Evolutionary conservation across 2,888 invertebrate species (phyloP).

Genomic region (Sussaba pulchella): DNA sequence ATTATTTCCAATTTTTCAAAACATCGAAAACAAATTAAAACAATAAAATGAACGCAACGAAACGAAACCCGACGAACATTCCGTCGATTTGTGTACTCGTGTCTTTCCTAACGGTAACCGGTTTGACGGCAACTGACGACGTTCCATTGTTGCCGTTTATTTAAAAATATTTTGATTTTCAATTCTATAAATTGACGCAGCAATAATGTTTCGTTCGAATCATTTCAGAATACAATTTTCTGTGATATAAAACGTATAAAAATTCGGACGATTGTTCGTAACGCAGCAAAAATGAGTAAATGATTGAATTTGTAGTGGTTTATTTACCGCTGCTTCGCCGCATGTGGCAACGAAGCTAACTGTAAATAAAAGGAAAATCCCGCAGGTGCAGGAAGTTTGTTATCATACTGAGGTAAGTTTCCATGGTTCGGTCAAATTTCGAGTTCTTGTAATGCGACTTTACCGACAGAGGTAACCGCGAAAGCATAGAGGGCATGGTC

Average conservation of each 20-base stretch:
- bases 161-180: too few relatives aligned
- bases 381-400: not conserved
- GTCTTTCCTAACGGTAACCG: slow-evolving; percentile 42
- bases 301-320: slow-evolving; percentile 1
- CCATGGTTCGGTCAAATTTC: too few relatives aligned
- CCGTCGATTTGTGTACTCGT: slow-evolving; percentile 29
- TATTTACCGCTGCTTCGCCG: slow-evolving; percentile 7
- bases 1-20: not conserved
- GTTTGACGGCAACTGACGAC: slow-evolving; percentile 26
- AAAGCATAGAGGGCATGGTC: too few relatives aligned
- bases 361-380: slow-evolving; percentile 44
- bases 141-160: slow-evolving; percentile 58
- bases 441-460: too few relatives aligned
- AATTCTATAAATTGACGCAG: too few relatives aligned
- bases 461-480: too few relatives aligned
- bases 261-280: not conserved
- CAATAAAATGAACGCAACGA: not conserved
- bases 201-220: too few relatives aligned
- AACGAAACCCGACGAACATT: not conserved
- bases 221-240: too few relatives aligned
- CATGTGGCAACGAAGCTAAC: slow-evolving; percentile 66
- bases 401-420: not conserved
- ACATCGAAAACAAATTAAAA: not conserved
- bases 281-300: not conserved
- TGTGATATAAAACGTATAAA: not conserved